Conservation (phyloP, 1,140 invertebrate genomes). For the Brachionus koreanus region DNA sequence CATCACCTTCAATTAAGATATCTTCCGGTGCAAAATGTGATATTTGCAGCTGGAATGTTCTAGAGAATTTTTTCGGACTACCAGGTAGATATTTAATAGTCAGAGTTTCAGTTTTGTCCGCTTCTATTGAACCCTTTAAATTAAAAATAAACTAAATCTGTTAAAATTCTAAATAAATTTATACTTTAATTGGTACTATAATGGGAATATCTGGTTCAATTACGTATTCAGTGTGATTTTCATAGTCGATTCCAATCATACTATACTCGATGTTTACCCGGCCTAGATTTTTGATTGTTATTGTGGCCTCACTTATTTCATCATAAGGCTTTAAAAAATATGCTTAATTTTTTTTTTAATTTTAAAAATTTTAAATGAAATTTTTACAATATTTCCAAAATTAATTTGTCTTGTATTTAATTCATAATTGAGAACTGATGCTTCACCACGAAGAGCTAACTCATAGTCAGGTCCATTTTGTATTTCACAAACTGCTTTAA, state of each 20-base stretch:
- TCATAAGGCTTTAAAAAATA: conserved; percentile 37
- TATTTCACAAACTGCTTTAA: conserved; percentile 56
- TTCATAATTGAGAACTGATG: conserved; percentile 55
- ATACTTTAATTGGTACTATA: conserved; percentile 20
- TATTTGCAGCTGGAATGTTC: conserved; percentile 53
- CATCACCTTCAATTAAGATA: conserved; percentile 54
- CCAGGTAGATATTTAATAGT: conserved; percentile 55
- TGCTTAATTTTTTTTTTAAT: not conserved
- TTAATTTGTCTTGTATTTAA: conserved; percentile 56
- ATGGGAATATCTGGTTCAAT: conserved; percentile 23
- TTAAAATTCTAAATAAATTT: not conserved
- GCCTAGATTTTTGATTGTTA: conserved; percentile 19
- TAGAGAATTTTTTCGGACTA: conserved; percentile 54
- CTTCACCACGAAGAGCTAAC: conserved; percentile 53
- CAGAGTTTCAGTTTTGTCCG: conserved; percentile 52
- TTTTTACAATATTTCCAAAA: conserved; percentile 55
- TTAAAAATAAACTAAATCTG: conserved; percentile 44
- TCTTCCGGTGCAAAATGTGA: conserved; percentile 58
- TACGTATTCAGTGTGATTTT: conserved; percentile 6
- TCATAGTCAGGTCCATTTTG: conserved; percentile 58
- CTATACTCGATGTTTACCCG: conserved; percentile 18
- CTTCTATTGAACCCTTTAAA: conserved; percentile 51
- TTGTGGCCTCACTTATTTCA: not conserved
- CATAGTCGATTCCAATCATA: conserved; percentile 7
- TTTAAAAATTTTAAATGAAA: not conserved